phyloP scores from a whole-genome alignment of 1,140 invertebrate species.

The Saxidomus purpurata region DNA sequence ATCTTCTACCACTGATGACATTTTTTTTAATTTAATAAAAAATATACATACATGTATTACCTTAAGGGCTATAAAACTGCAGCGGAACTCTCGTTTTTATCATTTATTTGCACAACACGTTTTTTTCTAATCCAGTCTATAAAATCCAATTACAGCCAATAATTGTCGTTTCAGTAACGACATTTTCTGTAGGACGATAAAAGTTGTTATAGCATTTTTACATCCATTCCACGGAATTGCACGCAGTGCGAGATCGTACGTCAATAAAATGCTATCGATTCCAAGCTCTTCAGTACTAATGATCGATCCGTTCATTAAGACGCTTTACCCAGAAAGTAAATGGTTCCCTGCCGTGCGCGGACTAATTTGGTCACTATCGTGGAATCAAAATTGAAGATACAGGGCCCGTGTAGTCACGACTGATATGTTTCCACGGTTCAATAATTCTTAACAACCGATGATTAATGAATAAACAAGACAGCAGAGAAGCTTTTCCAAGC shows the following conservation, averaged over 20 bases:
- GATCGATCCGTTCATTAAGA: constrained; percentile 26
- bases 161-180: background rate
- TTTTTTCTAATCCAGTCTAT: constrained; percentile 1
- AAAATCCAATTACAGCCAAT: constrained; percentile 16
- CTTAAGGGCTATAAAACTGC: no score
- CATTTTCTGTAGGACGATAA: background rate
- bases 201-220: constrained; percentile 23
- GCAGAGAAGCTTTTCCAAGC: no score
- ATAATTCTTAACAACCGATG: no score
- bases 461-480: no score
- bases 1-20: no score
- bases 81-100: background rate
- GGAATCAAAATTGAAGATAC: background rate
- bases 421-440: no score
- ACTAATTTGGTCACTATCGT: background rate
- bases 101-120: background rate
- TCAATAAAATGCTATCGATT: constrained; percentile 26
- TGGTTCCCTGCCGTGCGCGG: background rate
- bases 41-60: no score
- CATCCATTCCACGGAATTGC: background rate
- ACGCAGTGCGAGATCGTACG: constrained; percentile 1
- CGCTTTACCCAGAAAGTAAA: background rate
- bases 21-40: no score
- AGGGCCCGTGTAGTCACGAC: background rate
- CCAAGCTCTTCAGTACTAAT: background rate